Conservation (phyloP, 2,113 vertebrate genomes). For the Cettia cetti region DNA sequence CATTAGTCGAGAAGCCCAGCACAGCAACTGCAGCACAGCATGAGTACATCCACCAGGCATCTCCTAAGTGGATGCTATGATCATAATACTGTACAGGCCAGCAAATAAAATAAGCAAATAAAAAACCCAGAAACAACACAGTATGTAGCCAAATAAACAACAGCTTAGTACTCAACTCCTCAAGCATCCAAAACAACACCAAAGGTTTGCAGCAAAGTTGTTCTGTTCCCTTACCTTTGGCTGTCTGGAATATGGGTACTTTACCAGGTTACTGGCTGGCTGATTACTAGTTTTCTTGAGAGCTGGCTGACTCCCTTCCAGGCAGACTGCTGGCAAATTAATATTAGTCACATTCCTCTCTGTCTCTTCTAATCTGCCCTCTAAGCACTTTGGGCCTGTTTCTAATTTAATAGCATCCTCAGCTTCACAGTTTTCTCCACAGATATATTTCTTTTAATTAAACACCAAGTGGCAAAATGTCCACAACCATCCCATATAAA, state of each 20-base stretch:
- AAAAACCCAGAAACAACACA: not conserved
- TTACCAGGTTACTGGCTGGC: constrained; percentile 50
- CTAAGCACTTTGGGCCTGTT: not conserved
- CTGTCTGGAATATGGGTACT: constrained; percentile 17
- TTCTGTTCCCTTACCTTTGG: constrained; percentile 51
- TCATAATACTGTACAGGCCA: not conserved
- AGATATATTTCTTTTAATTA: not conserved
- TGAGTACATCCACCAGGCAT: not conserved
- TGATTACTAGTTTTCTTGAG: constrained; percentile 47
- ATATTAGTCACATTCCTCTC: constrained; percentile 19
- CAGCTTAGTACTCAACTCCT: not conserved
- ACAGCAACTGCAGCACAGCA: constrained; percentile 8
- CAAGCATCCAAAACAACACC: constrained; percentile 38
- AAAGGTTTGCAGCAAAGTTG: constrained; percentile 15
- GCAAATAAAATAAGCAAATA: constrained; percentile 33
- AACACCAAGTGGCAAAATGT: not conserved
- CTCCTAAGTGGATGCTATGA: not conserved
- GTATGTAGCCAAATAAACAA: constrained; percentile 26
- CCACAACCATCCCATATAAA: not conserved
- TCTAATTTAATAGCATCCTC: not conserved
- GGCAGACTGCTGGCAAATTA: constrained; percentile 62
- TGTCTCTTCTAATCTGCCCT: not conserved
- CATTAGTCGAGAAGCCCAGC: not conserved
- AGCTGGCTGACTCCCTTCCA: constrained; percentile 34
- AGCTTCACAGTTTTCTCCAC: not conserved